phyloP scores from a whole-genome alignment of 2,113 vertebrate species.

The Probosciger aterrimus region DNA sequence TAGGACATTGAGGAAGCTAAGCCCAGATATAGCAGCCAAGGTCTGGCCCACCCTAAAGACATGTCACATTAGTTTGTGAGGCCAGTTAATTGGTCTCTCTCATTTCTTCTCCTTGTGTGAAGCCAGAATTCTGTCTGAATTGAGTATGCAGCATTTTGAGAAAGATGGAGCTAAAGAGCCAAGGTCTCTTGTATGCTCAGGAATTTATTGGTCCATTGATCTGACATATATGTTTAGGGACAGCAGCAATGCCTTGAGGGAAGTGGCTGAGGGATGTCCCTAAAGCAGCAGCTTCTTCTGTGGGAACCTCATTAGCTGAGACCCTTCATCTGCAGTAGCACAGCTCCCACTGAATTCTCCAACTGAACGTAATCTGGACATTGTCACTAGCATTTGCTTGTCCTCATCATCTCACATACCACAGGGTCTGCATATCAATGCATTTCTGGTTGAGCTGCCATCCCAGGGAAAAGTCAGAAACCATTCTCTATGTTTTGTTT shows the following conservation, averaged over 20 bases:
- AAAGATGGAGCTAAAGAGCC: neutral
- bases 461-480: neutral
- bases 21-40: neutral
- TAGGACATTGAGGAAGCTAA: neutral
- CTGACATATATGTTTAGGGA: slow-evolving; percentile 2
- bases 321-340: neutral
- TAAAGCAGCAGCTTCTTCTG: slow-evolving; percentile 8
- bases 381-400: neutral
- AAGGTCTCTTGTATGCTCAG: neutral
- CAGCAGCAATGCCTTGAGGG: neutral
- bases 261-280: neutral
- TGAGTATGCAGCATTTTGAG: neutral
- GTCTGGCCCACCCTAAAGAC: neutral
- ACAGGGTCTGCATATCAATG: neutral
- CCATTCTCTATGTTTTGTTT: neutral
- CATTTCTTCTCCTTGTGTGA: neutral
- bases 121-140: neutral
- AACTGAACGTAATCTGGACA: neutral
- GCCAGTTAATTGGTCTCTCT: neutral
- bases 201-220: neutral
- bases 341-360: neutral
- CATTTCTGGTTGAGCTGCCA: neutral
- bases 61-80: neutral
- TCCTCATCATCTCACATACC: neutral
- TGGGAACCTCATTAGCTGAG: slow-evolving; percentile 8